These are phyloP conservation scores for Sylvia atricapilla DNA, from an alignment of 2,113 vertebrate species.

Conservation along the genomic window DNA sequence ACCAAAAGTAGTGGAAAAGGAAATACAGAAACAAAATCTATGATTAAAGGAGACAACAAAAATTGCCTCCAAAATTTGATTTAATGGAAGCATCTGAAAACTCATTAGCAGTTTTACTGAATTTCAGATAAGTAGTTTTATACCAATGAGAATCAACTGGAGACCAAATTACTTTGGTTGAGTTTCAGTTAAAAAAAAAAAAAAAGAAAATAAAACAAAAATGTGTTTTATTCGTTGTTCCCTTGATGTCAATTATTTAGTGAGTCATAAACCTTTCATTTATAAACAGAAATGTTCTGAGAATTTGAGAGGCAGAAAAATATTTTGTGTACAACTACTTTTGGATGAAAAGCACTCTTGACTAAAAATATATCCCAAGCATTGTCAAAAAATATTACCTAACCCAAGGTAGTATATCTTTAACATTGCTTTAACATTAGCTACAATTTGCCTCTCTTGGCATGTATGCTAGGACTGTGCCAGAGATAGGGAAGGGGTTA, in stretches of 20 bases:
- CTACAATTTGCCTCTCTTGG: neutral
- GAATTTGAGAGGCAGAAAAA: constrained; percentile 5
- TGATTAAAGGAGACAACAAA: neutral
- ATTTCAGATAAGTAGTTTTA: neutral
- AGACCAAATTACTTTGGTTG: neutral
- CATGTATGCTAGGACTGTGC: neutral
- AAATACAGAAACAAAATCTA: neutral
- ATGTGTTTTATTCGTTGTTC: neutral
- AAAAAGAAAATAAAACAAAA: neutral
- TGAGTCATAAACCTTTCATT: constrained; percentile 5
- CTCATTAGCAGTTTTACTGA: neutral
- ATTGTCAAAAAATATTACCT: neutral
- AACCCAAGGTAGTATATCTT: neutral
- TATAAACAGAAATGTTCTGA: constrained; percentile 17
- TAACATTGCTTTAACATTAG: neutral
- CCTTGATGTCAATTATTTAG: neutral
- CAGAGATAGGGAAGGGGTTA: neutral
- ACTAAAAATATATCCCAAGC: neutral
- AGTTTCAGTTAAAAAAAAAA: neutral
- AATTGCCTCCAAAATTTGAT: neutral
- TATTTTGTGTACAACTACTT: neutral
- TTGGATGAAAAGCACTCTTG: neutral
- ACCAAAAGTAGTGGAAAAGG: neutral
- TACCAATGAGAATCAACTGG: neutral
- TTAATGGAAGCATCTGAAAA: neutral